phyloP scores from a whole-genome alignment of 2,888 invertebrate species.

The Euzetes globulus region DNA sequence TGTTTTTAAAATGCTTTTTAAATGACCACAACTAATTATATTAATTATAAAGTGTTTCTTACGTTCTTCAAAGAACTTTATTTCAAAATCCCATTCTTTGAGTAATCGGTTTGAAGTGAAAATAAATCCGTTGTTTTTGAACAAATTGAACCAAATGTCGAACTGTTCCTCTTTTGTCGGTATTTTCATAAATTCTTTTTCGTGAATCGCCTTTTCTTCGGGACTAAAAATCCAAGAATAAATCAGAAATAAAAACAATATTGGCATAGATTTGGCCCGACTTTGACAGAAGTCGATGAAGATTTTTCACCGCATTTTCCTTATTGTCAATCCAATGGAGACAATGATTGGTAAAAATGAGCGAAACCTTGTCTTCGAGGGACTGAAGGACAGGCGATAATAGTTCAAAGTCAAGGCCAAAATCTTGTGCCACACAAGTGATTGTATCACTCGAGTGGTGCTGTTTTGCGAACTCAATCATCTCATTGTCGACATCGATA shows the following conservation, averaged over 20 bases:
- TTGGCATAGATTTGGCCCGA: neutral
- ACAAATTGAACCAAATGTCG: slow-evolving; percentile 9
- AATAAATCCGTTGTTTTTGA: neutral
- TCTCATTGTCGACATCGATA: neutral
- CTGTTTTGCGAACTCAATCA: neutral
- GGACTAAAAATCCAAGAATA: neutral
- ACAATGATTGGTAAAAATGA: neutral
- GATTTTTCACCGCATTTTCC: slow-evolving; percentile 7
- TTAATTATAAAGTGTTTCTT: too few relatives aligned
- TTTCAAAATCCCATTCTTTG: too few relatives aligned
- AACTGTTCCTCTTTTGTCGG: slow-evolving; percentile 11
- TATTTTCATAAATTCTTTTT: slow-evolving; percentile 7
- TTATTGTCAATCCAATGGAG: slow-evolving; percentile 2
- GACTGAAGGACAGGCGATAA: neutral
- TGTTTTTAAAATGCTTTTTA: too few relatives aligned
- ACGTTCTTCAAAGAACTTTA: too few relatives aligned
- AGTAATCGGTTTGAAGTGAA: too few relatives aligned
- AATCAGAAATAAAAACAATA: neutral
- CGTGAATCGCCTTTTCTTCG: neutral
- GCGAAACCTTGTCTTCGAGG: neutral
- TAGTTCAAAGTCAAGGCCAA: neutral
- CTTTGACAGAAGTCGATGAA: neutral
- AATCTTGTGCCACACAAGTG: neutral
- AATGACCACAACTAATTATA: too few relatives aligned
- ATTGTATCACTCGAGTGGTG: neutral